A percentile compares a stretch with the other conserved stretches of the same genome.
Conservation (phyloP, 2,888 invertebrate species). For the Merodon equestris region DNA sequence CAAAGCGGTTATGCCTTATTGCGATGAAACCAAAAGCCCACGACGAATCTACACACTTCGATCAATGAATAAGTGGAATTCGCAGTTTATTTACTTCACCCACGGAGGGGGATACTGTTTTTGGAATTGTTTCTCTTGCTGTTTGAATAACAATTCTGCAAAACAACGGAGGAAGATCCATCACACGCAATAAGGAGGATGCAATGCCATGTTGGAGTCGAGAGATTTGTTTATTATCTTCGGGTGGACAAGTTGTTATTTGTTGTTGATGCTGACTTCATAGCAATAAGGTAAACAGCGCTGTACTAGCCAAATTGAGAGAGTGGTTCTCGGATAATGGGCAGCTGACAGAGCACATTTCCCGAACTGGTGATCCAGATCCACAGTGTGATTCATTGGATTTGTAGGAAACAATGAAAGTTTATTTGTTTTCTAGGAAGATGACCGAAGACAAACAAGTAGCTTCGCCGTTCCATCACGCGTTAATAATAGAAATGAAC, state of each 20-base stretch:
- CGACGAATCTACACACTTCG: background rate
- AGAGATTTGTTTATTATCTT: background rate
- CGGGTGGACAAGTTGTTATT: no score
- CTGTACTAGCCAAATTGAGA: background rate
- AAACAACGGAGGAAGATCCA: no score
- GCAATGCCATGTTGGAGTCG: background rate
- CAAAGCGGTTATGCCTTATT: background rate
- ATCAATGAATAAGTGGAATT: background rate
- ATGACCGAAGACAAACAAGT: no score
- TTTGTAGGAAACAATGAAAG: no score
- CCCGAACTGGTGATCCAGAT: background rate
- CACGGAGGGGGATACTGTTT: background rate
- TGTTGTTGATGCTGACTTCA: background rate
- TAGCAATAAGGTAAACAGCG: background rate
- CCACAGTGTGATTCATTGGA: background rate
- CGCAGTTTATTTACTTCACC: constrained; percentile 1
- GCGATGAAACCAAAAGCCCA: background rate
- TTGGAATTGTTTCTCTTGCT: no score
- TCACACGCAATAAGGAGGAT: background rate
- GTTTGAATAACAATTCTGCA: no score
- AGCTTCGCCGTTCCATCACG: no score
- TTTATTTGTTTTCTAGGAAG: no score
- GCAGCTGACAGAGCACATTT: background rate
- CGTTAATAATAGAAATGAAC: no score
- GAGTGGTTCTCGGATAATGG: background rate